Conservation (phyloP, 2,113 vertebrate genomes). For the Pelmatolapia mariae region DNA sequence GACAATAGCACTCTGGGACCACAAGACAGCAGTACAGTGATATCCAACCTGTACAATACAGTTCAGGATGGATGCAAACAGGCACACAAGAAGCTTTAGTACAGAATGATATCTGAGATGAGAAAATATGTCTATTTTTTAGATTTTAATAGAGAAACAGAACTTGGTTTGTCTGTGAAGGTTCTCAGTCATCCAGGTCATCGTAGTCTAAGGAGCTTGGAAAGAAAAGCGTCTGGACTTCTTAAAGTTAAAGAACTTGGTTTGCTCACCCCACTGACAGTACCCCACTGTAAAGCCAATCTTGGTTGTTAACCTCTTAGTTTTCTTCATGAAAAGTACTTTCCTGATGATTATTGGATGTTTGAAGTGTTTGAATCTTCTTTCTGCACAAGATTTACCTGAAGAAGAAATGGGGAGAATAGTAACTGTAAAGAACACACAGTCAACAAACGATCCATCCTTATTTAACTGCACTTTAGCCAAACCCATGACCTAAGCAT, state of each 20-base stretch:
- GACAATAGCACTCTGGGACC: background rate
- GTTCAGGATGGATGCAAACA: background rate
- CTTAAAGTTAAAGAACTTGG: no score
- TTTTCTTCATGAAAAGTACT: conserved; percentile 5
- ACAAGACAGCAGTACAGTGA: background rate
- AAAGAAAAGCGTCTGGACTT: no score
- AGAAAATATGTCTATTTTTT: background rate
- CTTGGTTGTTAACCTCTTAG: conserved; percentile 20
- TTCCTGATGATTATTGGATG: background rate
- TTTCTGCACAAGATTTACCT: background rate
- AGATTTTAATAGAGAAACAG: background rate
- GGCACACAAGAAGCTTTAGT: background rate
- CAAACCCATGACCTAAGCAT: background rate
- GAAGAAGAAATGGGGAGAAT: background rate
- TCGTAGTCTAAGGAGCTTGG: no score
- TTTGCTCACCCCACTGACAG: background rate
- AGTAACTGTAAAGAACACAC: background rate
- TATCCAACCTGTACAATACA: background rate
- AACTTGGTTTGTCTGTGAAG: background rate
- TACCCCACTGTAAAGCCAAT: background rate
- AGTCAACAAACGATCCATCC: background rate
- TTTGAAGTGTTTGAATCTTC: background rate
- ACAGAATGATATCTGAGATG: background rate
- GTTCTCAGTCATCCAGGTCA: no score
- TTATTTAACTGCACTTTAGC: background rate